A percentile compares a stretch with the other conserved stretches of the same genome.
Evolutionary conservation across 2,797 vertebrate genomes (phyloP).

Genomic region (Enoplosus armatus): DNA sequence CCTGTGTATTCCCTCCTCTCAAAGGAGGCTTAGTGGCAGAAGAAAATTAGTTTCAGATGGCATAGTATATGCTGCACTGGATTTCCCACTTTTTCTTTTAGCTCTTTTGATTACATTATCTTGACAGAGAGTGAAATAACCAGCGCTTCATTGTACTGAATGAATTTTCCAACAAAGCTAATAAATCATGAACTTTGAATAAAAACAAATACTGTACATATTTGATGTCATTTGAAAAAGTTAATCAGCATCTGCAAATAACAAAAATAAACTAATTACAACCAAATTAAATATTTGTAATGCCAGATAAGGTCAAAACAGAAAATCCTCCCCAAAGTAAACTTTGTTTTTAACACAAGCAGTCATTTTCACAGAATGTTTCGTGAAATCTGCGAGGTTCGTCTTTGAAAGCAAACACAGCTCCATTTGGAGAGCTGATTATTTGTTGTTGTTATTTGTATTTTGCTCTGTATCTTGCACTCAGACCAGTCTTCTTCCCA

Average conservation of each 20-base stretch:
- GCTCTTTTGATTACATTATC: slow-evolving; percentile 3
- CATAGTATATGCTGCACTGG: not conserved
- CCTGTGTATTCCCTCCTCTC: not conserved
- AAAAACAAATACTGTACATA: not conserved
- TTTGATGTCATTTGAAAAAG: not conserved
- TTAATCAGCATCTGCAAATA: slow-evolving; percentile 16
- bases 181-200: not conserved
- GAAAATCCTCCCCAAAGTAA: not conserved
- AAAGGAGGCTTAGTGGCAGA: slow-evolving; percentile 21
- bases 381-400: not conserved
- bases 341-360: not conserved
- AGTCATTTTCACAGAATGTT: not conserved
- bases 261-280: slow-evolving; percentile 27
- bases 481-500: slow-evolving; percentile 1
- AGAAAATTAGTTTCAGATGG: slow-evolving; percentile 57
- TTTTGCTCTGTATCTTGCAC: no score
- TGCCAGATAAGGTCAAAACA: not conserved
- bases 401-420: slow-evolving; percentile 16
- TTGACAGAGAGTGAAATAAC: not conserved
- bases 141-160: not conserved
- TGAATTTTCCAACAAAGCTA: not conserved
- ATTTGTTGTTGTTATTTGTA: slow-evolving; percentile 30
- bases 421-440: slow-evolving; percentile 10
- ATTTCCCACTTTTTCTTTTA: slow-evolving; percentile 7
- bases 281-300: slow-evolving; percentile 41